These are phyloP conservation scores for Tiliqua scincoides DNA, from an alignment of 2,113 vertebrate genomes.

Conservation along the genomic window DNA sequence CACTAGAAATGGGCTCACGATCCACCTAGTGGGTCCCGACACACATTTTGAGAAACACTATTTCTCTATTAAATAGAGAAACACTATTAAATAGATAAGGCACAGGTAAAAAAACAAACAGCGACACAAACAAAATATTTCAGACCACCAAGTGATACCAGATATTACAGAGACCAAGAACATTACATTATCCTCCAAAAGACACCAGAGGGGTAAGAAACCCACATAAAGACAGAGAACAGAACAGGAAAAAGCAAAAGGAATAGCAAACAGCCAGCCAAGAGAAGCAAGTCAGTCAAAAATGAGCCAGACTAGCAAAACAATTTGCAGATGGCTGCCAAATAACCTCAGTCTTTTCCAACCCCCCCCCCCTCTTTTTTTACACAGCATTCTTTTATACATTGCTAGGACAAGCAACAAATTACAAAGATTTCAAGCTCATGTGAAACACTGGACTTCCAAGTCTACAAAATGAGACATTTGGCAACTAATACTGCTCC, in stretches of 20 bases:
- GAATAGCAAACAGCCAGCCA: neutral
- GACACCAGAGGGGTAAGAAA: neutral
- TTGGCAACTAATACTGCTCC: neutral
- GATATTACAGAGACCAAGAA: neutral
- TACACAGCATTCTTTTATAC: neutral
- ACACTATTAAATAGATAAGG: neutral
- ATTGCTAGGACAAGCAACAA: slow-evolving; percentile 1
- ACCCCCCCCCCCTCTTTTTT: neutral
- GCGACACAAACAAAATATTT: neutral
- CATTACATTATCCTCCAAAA: neutral
- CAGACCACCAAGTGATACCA: neutral
- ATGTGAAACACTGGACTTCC: neutral
- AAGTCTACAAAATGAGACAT: neutral
- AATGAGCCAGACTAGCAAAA: slow-evolving; percentile 6
- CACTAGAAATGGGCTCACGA: no score
- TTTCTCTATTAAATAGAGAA: no score
- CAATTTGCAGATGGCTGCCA: neutral
- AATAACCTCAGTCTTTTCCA: slow-evolving; percentile 7
- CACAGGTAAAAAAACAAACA: neutral
- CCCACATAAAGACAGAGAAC: neutral
- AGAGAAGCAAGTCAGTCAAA: neutral
- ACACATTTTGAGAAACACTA: no score
- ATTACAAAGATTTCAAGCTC: neutral
- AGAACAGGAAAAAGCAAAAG: neutral
- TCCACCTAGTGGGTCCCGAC: no score